phyloP scores from a whole-genome alignment of 2,113 vertebrate genomes.

The Petrocephalus microphthalmus region DNA sequence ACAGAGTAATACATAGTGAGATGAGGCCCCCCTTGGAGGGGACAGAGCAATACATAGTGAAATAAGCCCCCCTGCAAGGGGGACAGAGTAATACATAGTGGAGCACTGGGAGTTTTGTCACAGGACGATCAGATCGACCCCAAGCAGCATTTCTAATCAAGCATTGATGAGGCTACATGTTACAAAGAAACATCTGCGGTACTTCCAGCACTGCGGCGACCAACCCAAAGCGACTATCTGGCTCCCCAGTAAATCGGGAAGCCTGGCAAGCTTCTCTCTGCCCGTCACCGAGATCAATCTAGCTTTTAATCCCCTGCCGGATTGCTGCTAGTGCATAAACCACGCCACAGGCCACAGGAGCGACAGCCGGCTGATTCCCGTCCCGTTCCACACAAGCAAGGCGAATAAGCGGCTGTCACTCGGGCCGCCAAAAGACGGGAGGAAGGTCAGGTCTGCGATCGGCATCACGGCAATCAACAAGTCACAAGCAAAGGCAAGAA shows the following conservation, averaged over 20 bases:
- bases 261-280: constrained; percentile 38
- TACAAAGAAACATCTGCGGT: neutral
- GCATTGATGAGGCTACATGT: constrained; percentile 22
- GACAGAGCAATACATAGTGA: too few species aligned
- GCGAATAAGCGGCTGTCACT: neutral
- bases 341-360: constrained; percentile 25
- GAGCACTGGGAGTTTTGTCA: neutral
- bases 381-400: constrained; percentile 8
- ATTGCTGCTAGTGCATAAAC: constrained; percentile 23
- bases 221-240: constrained; percentile 32
- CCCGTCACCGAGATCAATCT: constrained; percentile 46
- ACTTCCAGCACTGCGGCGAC: constrained; percentile 14
- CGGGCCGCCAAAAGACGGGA: neutral
- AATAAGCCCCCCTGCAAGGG: constrained; percentile 44
- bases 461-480: neutral
- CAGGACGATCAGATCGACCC: neutral
- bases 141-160: neutral
- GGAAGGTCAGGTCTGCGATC: neutral
- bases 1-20: too few species aligned
- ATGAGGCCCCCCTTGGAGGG: constrained; percentile 36
- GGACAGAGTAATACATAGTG: neutral
- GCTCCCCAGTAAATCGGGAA: constrained; percentile 38
- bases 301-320: constrained; percentile 32
- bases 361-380: constrained; percentile 11
- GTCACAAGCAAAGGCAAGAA: neutral